Evolutionary conservation across 2,888 invertebrate species (phyloP).

Genomic region (Drosophila buzzatii): DNA sequence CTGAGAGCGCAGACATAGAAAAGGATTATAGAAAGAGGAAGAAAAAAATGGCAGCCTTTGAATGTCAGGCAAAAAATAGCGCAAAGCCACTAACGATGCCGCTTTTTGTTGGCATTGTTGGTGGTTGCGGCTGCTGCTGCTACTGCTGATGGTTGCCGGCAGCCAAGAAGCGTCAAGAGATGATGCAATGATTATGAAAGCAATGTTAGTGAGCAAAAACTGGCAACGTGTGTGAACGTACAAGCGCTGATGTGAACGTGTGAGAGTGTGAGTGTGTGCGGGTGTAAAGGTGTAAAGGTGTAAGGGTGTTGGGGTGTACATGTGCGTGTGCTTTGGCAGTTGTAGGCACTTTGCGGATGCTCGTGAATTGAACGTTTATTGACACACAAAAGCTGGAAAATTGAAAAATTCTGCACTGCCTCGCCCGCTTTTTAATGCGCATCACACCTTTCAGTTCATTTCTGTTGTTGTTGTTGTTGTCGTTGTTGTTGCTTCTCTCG

Average conservation of each 20-base stretch:
- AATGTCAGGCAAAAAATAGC: slow-evolving; percentile 54
- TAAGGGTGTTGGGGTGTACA: too few relatives aligned
- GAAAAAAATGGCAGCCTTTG: slow-evolving; percentile 10
- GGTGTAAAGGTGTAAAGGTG: background rate
- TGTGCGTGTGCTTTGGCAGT: slow-evolving; percentile 60
- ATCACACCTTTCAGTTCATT: slow-evolving; percentile 59
- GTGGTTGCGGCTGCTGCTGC: slow-evolving; percentile 31
- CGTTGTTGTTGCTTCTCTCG: slow-evolving; percentile 18
- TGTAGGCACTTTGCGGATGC: slow-evolving; percentile 79
- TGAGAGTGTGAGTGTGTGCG: background rate
- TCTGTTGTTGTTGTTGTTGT: slow-evolving; percentile 27
- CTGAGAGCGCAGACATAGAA: slow-evolving; percentile 19
- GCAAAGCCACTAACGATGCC: slow-evolving; percentile 70
- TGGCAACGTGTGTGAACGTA: slow-evolving; percentile 27
- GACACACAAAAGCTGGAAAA: slow-evolving; percentile 79
- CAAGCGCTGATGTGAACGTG: slow-evolving; percentile 7
- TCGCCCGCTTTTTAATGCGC: slow-evolving; percentile 55
- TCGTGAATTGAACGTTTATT: slow-evolving; percentile 80
- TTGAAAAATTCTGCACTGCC: slow-evolving; percentile 75
- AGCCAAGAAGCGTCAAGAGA: slow-evolving; percentile 22
- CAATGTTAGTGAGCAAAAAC: slow-evolving; percentile 58
- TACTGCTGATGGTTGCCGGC: slow-evolving; percentile 26
- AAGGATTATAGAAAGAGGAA: slow-evolving; percentile 26
- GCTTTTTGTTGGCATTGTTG: slow-evolving; percentile 67
- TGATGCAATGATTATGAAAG: slow-evolving; percentile 73